These are phyloP conservation scores for Harpalus rufipes DNA, from an alignment of 2,888 invertebrate genomes.

Conservation along the genomic window DNA sequence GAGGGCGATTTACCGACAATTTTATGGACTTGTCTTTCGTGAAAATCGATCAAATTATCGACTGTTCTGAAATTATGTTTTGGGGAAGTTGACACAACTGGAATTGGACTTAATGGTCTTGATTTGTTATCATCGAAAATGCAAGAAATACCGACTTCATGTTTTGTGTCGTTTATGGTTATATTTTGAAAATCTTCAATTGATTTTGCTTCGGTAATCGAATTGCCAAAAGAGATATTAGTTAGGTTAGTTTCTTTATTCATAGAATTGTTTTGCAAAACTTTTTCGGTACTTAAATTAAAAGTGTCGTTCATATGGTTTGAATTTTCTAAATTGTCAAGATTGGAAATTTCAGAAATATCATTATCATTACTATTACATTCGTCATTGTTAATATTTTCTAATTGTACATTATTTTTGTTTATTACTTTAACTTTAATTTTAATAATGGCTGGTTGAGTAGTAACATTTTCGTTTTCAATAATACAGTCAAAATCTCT, in stretches of 20 bases:
- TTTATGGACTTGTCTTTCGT: constrained; percentile 41
- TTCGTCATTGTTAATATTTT: constrained; percentile 1
- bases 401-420: constrained; percentile 11
- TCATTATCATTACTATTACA: not conserved
- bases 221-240: not conserved
- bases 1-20: constrained; percentile 7
- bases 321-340: not conserved
- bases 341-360: not conserved
- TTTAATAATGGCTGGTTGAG: constrained; percentile 28
- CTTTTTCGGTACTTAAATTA: not conserved
- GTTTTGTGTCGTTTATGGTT: not conserved
- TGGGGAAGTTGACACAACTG: constrained; percentile 1
- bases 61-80: constrained; percentile 6
- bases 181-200: constrained; percentile 22
- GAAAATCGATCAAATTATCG: constrained; percentile 52
- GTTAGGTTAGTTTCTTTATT: not conserved
- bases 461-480: constrained; percentile 4
- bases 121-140: constrained; percentile 61
- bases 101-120: constrained; percentile 62
- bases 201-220: constrained; percentile 9
- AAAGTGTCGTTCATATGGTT: no score
- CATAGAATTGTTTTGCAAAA: not conserved
- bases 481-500: not conserved
- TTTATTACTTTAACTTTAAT: constrained; percentile 55
- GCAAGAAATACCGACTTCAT: constrained; percentile 17